Evolutionary conservation across 2,797 vertebrate species (phyloP).

Genomic region (Rhynchotus rufescens): DNA sequence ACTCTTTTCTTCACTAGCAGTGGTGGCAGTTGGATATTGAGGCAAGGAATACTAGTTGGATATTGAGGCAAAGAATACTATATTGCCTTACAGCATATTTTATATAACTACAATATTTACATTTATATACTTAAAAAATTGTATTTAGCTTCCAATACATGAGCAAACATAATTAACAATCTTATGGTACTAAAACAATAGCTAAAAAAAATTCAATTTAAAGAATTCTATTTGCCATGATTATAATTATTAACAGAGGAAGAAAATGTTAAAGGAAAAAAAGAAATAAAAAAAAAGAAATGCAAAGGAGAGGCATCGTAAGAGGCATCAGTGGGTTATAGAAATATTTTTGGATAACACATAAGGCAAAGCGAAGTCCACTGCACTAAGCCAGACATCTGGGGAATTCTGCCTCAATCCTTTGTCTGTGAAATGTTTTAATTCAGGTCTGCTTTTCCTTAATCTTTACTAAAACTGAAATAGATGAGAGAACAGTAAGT

Average conservation of each 20-base stretch:
- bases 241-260: background rate
- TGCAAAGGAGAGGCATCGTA: background rate
- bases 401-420: background rate
- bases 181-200: constrained; percentile 12
- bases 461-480: background rate
- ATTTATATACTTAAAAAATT: too few species aligned
- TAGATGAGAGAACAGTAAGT: background rate
- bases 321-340: background rate
- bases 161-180: constrained; percentile 56
- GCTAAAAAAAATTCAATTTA: constrained; percentile 41
- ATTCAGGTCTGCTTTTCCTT: background rate
- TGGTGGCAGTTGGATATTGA: background rate
- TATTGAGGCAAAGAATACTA: background rate
- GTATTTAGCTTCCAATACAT: constrained; percentile 9
- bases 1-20: background rate
- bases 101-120: background rate
- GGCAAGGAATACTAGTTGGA: constrained; percentile 29
- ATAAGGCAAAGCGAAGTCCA: background rate
- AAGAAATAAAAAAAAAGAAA: background rate
- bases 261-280: background rate
- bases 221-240: constrained; percentile 31
- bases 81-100: constrained; percentile 5
- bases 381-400: background rate
- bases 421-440: background rate
- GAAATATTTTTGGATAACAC: background rate